A percentile compares a stretch with the other conserved stretches of the same genome.
Conservation (phyloP, 2,888 invertebrate genomes). For the Mactromeris polynyma region DNA sequence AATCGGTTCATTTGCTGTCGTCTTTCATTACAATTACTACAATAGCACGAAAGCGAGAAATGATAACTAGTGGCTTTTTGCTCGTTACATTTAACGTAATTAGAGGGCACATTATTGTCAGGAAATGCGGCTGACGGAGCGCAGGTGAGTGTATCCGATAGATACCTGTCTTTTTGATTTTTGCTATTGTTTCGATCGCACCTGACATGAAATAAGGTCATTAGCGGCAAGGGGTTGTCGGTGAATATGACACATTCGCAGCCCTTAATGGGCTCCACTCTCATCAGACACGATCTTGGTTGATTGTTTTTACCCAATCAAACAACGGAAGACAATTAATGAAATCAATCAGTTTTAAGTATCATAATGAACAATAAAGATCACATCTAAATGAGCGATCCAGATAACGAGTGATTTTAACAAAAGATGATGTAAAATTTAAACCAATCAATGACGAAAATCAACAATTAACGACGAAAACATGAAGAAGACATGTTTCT, state of each 20-base stretch:
- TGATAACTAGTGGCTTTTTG: slow-evolving; percentile 53
- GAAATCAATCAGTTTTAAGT: slow-evolving; percentile 57
- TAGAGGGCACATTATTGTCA: slow-evolving; percentile 49
- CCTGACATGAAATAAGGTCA: slow-evolving; percentile 57
- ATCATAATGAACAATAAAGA: slow-evolving; percentile 46
- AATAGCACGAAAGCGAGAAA: slow-evolving; percentile 37
- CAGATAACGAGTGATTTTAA: slow-evolving; percentile 39
- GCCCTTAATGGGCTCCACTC: slow-evolving; percentile 28
- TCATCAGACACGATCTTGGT: slow-evolving; percentile 30
- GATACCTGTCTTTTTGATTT: slow-evolving; percentile 29
- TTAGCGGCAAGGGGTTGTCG: slow-evolving; percentile 47
- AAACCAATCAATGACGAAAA: slow-evolving; percentile 8
- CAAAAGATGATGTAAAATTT: slow-evolving; percentile 39
- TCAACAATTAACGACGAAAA: slow-evolving; percentile 28
- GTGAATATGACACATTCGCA: slow-evolving; percentile 38
- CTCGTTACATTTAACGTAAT: slow-evolving; percentile 55
- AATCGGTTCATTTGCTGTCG: slow-evolving; percentile 16
- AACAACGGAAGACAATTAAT: slow-evolving; percentile 63
- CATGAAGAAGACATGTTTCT: neutral
- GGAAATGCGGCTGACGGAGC: slow-evolving; percentile 57
- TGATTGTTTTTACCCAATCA: slow-evolving; percentile 53
- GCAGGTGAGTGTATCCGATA: slow-evolving; percentile 57
- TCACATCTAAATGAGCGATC: slow-evolving; percentile 33
- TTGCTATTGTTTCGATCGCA: slow-evolving; percentile 48
- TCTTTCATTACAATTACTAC: slow-evolving; percentile 34